Conservation (phyloP, 1,140 invertebrate genomes). For the Solenopsis fugax region DNA sequence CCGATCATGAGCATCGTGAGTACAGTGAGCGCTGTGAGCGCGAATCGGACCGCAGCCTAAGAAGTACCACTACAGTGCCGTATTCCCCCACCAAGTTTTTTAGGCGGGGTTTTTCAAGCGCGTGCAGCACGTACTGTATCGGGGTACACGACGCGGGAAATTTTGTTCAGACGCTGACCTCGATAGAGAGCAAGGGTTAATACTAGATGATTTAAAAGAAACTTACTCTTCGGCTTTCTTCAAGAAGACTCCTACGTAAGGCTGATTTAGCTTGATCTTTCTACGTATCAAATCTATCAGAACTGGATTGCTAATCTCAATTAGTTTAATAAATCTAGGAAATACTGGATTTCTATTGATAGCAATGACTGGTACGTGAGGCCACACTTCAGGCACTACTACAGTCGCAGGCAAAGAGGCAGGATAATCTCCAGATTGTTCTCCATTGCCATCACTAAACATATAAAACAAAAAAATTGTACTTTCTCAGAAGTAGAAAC, state of each 20-base stretch:
- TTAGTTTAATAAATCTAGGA: constrained; percentile 98
- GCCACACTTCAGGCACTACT: constrained; percentile 98
- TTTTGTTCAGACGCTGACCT: no score
- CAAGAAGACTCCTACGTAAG: constrained; percentile 99
- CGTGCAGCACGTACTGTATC: no score
- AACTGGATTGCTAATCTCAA: constrained; percentile 96
- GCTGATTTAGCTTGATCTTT: constrained; percentile 98
- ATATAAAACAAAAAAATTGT: constrained; percentile 10
- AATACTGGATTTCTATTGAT: constrained; percentile 98
- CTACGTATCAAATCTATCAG: constrained; percentile 96
- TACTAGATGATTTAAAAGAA: constrained; percentile 21
- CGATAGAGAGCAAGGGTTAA: no score
- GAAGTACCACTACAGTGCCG: no score
- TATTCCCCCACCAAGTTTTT: no score
- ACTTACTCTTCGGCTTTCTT: constrained; percentile 96
- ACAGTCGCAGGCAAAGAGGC: constrained; percentile 92
- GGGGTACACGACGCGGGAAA: no score
- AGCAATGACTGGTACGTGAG: constrained; percentile 97
- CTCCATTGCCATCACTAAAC: constrained; percentile 77
- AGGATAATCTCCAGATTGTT: constrained; percentile 79
- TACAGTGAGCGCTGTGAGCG: no score
- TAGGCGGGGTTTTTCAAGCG: no score
- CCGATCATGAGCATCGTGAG: no score
- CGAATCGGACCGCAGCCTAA: no score
- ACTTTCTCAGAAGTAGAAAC: background rate